Evolutionary conservation across 2,888 invertebrate species (phyloP).

Genomic region (Ormyrus labotus): DNA sequence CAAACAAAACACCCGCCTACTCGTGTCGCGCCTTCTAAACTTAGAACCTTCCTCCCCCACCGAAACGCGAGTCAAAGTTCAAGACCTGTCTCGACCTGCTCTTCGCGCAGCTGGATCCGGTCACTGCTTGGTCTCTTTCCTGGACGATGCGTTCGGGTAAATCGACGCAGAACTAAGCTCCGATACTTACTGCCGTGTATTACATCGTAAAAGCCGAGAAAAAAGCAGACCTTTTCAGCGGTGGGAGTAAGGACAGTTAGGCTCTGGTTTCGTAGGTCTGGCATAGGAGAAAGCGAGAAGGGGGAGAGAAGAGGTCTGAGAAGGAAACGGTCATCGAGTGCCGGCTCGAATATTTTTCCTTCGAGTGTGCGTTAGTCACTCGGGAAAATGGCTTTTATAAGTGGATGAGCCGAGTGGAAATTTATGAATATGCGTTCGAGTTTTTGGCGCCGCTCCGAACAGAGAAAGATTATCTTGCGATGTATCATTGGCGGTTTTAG

Average conservation of each 20-base stretch:
- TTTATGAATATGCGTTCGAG: too few species aligned
- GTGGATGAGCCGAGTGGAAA: too few species aligned
- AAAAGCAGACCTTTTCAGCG: background rate
- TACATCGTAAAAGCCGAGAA: background rate
- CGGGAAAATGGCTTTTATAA: too few species aligned
- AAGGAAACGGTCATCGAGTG: background rate
- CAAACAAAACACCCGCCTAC: constrained; percentile 16
- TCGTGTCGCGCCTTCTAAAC: constrained; percentile 23
- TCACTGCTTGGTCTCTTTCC: background rate
- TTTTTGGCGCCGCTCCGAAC: too few species aligned
- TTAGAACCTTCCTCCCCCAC: constrained; percentile 26
- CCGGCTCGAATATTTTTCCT: background rate
- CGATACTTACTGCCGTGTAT: background rate
- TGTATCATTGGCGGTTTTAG: too few species aligned
- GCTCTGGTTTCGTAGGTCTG: background rate
- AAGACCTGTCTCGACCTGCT: constrained; percentile 51
- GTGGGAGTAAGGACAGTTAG: background rate
- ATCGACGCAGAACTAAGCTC: too few species aligned
- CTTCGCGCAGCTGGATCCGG: constrained; percentile 11
- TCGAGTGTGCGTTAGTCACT: background rate
- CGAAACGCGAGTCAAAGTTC: constrained; percentile 36
- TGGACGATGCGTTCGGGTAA: too few species aligned
- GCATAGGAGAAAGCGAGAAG: constrained; percentile 5
- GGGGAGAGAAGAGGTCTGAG: background rate
- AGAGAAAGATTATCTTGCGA: too few species aligned